Conservation (phyloP, 2,888 invertebrate genomes). For the Digitonthophagus gazella region DNA sequence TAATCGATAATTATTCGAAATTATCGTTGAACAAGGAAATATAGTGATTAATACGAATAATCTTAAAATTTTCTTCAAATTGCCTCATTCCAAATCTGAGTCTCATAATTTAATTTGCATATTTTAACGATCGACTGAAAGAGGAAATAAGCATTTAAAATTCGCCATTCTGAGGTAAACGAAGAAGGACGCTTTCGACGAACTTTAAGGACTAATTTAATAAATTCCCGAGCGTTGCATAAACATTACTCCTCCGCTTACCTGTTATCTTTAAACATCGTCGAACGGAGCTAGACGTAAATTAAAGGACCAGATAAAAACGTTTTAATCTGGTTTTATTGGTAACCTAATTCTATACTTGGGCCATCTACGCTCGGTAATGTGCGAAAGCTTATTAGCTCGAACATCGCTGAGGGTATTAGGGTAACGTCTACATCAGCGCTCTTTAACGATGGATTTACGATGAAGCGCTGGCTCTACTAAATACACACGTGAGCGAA, state of each 20-base stretch:
- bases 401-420: background rate
- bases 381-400: background rate
- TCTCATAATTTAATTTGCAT: background rate
- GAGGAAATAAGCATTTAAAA: too few relatives aligned
- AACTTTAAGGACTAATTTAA: background rate
- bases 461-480: background rate
- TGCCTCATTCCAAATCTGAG: too few relatives aligned
- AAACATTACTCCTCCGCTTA: background rate
- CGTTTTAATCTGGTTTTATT: background rate
- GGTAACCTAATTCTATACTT: background rate
- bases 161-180: background rate
- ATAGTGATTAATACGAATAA: too few relatives aligned
- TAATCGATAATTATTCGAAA: too few relatives aligned
- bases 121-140: background rate
- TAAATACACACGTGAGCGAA: background rate
- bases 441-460: background rate
- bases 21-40: too few relatives aligned
- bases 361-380: background rate
- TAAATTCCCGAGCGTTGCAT: background rate
- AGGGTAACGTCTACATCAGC: background rate
- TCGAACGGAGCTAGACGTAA: background rate
- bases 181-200: background rate
- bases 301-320: background rate
- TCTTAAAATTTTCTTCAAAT: too few relatives aligned
- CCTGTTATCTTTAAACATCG: background rate